These are phyloP conservation scores for Macroglossus sobrinus DNA, from an alignment of 2,113 vertebrate genomes.

Conservation along the genomic window DNA sequence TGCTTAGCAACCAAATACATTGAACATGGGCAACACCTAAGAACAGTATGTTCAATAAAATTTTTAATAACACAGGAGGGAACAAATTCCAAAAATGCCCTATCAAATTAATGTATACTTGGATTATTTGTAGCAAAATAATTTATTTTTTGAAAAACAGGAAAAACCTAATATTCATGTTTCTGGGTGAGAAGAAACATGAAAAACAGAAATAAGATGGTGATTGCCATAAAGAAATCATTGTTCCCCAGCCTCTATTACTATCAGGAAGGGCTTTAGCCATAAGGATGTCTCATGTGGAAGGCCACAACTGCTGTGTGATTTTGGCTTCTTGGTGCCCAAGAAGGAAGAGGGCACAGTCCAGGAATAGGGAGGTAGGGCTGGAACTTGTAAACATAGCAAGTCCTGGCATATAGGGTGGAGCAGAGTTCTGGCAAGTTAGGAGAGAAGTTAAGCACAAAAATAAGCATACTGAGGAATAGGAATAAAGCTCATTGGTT, in stretches of 20 bases:
- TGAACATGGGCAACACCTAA: conserved; percentile 42
- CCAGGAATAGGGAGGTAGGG: not conserved
- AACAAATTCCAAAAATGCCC: conserved; percentile 30
- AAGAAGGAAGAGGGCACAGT: not conserved
- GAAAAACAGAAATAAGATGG: not conserved
- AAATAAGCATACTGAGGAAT: not conserved
- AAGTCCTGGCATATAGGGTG: not conserved
- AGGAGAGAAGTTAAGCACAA: not conserved
- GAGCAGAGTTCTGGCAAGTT: not conserved
- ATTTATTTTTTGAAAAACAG: conserved; percentile 69
- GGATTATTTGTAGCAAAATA: conserved; percentile 49
- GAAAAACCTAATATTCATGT: not conserved
- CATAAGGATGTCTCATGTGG: not conserved
- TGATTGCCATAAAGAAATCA: not conserved
- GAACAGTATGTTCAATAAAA: conserved; percentile 56
- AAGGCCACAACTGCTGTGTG: not conserved
- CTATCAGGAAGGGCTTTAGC: not conserved
- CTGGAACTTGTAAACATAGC: no score
- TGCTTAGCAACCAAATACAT: conserved; percentile 78
- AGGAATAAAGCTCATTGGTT: not conserved
- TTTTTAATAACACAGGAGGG: conserved; percentile 29
- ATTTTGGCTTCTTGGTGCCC: not conserved
- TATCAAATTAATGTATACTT: not conserved
- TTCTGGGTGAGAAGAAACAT: not conserved
- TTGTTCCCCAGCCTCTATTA: not conserved